Evolutionary conservation across 2,797 vertebrate species (phyloP), one percentile per base, ranked within the genome.

Genomic region (Amblyopsis hoosieri): DNA sequence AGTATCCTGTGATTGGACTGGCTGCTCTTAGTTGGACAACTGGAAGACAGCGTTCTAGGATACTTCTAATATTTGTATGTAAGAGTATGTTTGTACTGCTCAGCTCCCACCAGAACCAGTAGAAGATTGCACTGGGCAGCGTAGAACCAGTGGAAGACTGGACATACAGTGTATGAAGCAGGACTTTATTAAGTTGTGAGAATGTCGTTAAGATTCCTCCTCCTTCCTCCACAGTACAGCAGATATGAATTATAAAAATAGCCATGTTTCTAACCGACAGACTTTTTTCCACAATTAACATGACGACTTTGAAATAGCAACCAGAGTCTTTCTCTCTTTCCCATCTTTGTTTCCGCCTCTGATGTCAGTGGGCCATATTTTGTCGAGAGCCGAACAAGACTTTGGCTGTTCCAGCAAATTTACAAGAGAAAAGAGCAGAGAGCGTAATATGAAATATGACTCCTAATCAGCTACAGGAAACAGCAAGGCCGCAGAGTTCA

Each of bases 291-390:
- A 79, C 81, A 83, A 89, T 90, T 88, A 90, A 83, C 80, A 76
- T 85, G 84, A 86, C 61, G 85, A 85, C 86, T 92, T 89, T 84
- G 85, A 91, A 89, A 90, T 87, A 88, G 88, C 77, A 86, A 82
- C 83, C 67, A 67, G 33, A 52, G 78, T 80, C 78, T 76, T 80
- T 80, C 73, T 85, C 81, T 81, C 78, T 83, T 87, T 77, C 81
- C 71, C 66, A 76, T 77, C 71, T 87, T 76, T 82, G 72, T 66
- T 76, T 77, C 62, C 62, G 12, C 5, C 63, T 82, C 66, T 82
- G 72, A 88, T 80, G 83, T 87, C 84, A 76, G 2, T 13, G 64
- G 66, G 61, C 72, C 75, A 70, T 81, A 42, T 83, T 78, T 55
- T 11, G 57, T 60, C 62, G 60, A 46, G 19, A n/a, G 55, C 46